A percentile compares a stretch with the other conserved stretches of the same genome.
phyloP scores from a whole-genome alignment of 1,140 invertebrate genomes.

The Anoplophora glabripennis region DNA sequence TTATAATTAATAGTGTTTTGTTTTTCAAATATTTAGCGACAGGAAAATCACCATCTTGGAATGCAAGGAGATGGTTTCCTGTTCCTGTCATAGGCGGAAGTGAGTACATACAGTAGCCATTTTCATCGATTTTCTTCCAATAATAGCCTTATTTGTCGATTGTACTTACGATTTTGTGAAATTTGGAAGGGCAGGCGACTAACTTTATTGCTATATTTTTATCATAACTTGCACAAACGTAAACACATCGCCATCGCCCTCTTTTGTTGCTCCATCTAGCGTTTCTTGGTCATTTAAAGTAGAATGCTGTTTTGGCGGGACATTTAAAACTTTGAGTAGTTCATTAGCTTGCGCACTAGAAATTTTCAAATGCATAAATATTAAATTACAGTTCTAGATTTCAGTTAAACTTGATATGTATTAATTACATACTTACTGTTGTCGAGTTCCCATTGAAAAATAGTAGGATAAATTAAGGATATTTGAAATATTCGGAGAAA shows the following conservation, averaged over 20 bases:
- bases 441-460: too few relatives aligned
- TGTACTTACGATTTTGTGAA: slow-evolving; percentile 8
- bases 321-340: too few relatives aligned
- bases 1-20: slow-evolving; percentile 21
- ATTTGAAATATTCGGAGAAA: too few relatives aligned
- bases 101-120: slow-evolving; percentile 38
- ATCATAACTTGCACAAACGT: slow-evolving; percentile 2
- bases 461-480: too few relatives aligned
- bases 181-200: not conserved
- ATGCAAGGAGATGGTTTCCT: slow-evolving; percentile 40
- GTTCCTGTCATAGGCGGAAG: slow-evolving; percentile 49
- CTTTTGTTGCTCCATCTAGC: not conserved
- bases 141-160: not conserved
- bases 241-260: slow-evolving; percentile 1
- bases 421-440: too few relatives aligned
- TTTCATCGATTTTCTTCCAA: slow-evolving; percentile 29
- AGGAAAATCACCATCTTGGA: slow-evolving; percentile 44
- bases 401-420: too few relatives aligned
- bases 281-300: not conserved
- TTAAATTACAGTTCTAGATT: too few relatives aligned
- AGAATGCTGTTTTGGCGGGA: too few relatives aligned
- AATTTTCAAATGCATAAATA: too few relatives aligned
- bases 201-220: not conserved
- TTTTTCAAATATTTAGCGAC: slow-evolving; percentile 30
- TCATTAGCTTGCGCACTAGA: too few relatives aligned